These are phyloP conservation scores for Neodiprion pinetum DNA, from an alignment of 1,140 invertebrate species.

Conservation along the genomic window DNA sequence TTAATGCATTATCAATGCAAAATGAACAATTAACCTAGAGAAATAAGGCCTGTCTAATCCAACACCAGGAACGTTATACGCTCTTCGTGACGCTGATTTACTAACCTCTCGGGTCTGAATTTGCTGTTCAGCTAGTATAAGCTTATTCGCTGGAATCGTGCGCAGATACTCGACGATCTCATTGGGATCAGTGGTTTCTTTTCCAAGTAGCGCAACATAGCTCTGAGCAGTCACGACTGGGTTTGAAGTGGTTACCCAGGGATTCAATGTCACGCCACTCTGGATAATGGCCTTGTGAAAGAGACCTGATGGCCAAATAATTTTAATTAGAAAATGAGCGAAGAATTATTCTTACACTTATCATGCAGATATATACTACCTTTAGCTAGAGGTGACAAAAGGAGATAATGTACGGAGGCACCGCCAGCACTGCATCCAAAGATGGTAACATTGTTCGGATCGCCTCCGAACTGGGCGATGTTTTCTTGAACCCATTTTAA, in stretches of 20 bases:
- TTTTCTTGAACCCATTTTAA: constrained; percentile 43
- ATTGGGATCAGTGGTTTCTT: constrained; percentile 49
- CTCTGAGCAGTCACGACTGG: constrained; percentile 47
- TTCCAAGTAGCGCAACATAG: constrained; percentile 55
- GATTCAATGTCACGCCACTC: constrained; percentile 56
- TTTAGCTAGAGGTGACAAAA: constrained; percentile 33
- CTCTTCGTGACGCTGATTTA: too few species aligned
- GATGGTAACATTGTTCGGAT: constrained; percentile 35
- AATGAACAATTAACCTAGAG: too few species aligned
- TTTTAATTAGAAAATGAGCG: not conserved
- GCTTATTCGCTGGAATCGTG: constrained; percentile 49
- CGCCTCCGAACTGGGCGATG: constrained; percentile 36
- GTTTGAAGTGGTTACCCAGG: constrained; percentile 45
- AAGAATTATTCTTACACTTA: not conserved
- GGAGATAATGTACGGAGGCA: constrained; percentile 34
- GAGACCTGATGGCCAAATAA: constrained; percentile 33
- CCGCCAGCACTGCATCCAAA: constrained; percentile 37
- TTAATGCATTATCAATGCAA: too few species aligned
- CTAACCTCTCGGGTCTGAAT: not conserved
- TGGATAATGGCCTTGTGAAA: constrained; percentile 33
- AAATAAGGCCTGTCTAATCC: too few species aligned
- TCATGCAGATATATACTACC: constrained; percentile 25
- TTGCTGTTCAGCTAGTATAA: constrained; percentile 48
- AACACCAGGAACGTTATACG: too few species aligned
- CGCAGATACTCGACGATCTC: constrained; percentile 29